phyloP scores from a whole-genome alignment of 2,113 vertebrate genomes.

The Dunckerocampus dactyliophorus region DNA sequence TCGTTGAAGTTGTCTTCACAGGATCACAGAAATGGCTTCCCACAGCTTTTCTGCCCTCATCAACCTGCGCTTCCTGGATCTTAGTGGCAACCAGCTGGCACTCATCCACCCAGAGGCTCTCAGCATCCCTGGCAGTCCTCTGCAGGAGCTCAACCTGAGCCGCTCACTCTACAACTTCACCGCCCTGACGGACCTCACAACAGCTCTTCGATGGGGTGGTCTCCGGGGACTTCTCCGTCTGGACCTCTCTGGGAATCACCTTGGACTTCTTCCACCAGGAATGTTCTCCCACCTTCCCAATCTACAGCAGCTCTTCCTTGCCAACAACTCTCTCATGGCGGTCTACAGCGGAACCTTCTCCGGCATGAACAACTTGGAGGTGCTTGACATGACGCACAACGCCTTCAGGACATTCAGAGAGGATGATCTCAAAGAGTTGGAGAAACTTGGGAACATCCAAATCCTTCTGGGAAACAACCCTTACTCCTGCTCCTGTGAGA shows the following conservation, averaged over 20 bases:
- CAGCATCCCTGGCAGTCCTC: constrained; percentile 62
- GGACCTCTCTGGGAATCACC: constrained; percentile 65
- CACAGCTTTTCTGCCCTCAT: constrained; percentile 66
- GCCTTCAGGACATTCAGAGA: constrained; percentile 52
- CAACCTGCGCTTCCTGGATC: constrained; percentile 66
- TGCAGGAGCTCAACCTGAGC: constrained; percentile 76
- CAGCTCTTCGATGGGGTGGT: constrained; percentile 59
- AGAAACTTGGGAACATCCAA: constrained; percentile 42
- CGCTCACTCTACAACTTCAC: constrained; percentile 67
- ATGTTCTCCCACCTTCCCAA: constrained; percentile 53
- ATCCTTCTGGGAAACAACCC: constrained; percentile 72
- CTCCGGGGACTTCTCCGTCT: constrained; percentile 54
- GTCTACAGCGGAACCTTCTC: constrained; percentile 70
- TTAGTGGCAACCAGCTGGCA: constrained; percentile 68
- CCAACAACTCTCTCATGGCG: constrained; percentile 70
- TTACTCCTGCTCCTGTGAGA: constrained; percentile 71
- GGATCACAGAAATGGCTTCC: constrained; percentile 68
- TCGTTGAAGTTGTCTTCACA: constrained; percentile 46
- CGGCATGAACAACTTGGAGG: constrained; percentile 59
- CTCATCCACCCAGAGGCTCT: constrained; percentile 75
- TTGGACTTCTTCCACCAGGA: constrained; percentile 51
- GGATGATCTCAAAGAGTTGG: constrained; percentile 63
- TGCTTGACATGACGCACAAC: constrained; percentile 70
- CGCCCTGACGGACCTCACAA: constrained; percentile 55
- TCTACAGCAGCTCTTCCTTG: constrained; percentile 62